phyloP scores from a whole-genome alignment of 2,113 vertebrate genomes.

The Chionodraco myersi region DNA sequence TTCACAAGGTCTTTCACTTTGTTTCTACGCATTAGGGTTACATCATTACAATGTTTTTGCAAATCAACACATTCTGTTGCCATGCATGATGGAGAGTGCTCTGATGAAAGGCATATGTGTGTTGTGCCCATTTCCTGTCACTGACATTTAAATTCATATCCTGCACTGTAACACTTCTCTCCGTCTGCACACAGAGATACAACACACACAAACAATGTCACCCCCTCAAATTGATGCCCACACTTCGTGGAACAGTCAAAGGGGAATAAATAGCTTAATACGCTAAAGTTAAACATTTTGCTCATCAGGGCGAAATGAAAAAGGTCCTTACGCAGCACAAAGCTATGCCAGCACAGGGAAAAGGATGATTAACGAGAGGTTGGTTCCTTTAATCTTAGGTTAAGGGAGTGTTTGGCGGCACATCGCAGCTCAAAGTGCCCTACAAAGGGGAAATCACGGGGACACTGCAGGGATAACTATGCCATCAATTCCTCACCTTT shows the following conservation, averaged over 20 bases:
- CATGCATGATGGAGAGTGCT: background rate
- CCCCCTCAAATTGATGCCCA: background rate
- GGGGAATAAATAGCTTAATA: slow-evolving; percentile 20
- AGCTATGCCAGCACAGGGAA: background rate
- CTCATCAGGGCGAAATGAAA: slow-evolving; percentile 36
- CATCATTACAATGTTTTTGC: background rate
- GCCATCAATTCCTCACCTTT: background rate
- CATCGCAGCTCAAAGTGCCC: background rate
- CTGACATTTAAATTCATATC: background rate
- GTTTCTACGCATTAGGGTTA: background rate
- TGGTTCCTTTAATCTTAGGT: slow-evolving; percentile 39
- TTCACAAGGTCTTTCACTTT: no score
- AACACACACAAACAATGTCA: background rate
- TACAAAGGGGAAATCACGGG: background rate
- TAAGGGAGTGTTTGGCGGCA: slow-evolving; percentile 6
- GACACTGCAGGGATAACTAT: background rate
- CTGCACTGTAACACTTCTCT: background rate
- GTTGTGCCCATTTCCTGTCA: background rate
- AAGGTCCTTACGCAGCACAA: slow-evolving; percentile 31
- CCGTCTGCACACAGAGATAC: no score
- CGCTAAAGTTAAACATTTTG: slow-evolving; percentile 32
- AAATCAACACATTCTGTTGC: background rate
- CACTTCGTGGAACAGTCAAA: background rate
- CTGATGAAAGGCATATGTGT: background rate
- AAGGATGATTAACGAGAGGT: slow-evolving; percentile 18